Percentiles rank a stretch among this genome's conserved stretches.
Evolutionary conservation across 2,888 invertebrate genomes (phyloP).

Genomic region (Drosophila austrosaltans): DNA sequence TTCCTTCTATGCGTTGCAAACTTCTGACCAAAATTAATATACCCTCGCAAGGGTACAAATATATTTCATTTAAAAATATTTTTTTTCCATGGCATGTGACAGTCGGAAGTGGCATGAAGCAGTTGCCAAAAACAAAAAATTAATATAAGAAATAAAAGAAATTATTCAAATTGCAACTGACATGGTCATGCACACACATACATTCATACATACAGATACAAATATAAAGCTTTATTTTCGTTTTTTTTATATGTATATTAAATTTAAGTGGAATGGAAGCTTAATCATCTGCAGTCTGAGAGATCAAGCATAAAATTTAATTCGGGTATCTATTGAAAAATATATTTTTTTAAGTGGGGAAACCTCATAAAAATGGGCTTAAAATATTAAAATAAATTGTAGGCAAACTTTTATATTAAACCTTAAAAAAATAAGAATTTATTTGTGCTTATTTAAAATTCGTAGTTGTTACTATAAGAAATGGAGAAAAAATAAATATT

Average conservation of each 20-base stretch:
- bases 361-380: no score
- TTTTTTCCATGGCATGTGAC: constrained; percentile 59
- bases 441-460: no score
- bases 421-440: no score
- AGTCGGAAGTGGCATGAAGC: constrained; percentile 30
- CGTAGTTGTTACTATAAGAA: no score
- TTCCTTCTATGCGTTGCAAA: no score
- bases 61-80: constrained; percentile 68
- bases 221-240: constrained; percentile 1
- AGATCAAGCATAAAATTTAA: constrained; percentile 25
- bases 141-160: neutral
- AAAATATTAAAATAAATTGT: no score
- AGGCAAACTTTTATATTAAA: no score
- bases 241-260: constrained; percentile 31
- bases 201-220: neutral
- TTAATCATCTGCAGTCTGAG: constrained; percentile 66
- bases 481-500: no score
- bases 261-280: constrained; percentile 58
- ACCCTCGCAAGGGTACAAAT: constrained; percentile 14
- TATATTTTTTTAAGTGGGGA: no score
- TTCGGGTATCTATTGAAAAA: no score
- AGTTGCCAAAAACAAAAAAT: constrained; percentile 43
- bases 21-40: no score
- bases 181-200: constrained; percentile 27
- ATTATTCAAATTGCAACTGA: constrained; percentile 35